Evolutionary conservation across 2,797 vertebrate species (phyloP), one percentile per base, ranked within the genome.

Genomic region (Naso thynnoides): DNA sequence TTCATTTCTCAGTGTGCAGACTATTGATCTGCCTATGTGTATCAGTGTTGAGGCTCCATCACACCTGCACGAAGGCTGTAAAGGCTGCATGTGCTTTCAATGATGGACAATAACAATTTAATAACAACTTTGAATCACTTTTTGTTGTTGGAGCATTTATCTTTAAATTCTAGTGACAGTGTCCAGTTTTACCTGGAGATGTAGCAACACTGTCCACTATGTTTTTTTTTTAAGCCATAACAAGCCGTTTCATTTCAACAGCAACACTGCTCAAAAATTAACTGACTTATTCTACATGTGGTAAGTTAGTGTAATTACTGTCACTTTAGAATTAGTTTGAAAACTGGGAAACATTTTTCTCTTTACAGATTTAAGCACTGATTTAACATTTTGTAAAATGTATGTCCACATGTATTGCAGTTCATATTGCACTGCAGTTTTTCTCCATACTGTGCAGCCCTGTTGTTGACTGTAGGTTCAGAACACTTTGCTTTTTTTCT

Each of bases 331-430:
- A n/a, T 64, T 3, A 0, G 11, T 53, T 38, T 48, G 3, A 4
- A 16, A 42, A 18, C 6, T 29, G 15, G 38, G 53, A 58, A 19
- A 16, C 60, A 58, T 23, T 53, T 53, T 73, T 18, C 1, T 33
- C 21, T 53, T 23, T 36, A 24, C n/a, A 19, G 16, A 45, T 50
- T 65, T 2, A 38, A 52, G 62, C 80, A 82, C 66, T 74, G 70
- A 66, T 64, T 54, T 56, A 9, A 36, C 9, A 15, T 27, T 27
- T 45, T 7, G 2, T 11, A 54, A 53, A 23, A n/a, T n/a, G n/a
- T n/a, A n/a, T n/a, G n/a, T 21, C 6, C 59, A 1, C 19, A 3
- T 29, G 26, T 5, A 45, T 19, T 63, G 21, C 18, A 45, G 38
- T 56, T 69, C 8, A 18, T 41, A 6, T 31, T 48, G 31, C 47